These are phyloP conservation scores for Schizothorax lantsangensis DNA, from an alignment of 2,797 vertebrate species.

Conservation along the genomic window DNA sequence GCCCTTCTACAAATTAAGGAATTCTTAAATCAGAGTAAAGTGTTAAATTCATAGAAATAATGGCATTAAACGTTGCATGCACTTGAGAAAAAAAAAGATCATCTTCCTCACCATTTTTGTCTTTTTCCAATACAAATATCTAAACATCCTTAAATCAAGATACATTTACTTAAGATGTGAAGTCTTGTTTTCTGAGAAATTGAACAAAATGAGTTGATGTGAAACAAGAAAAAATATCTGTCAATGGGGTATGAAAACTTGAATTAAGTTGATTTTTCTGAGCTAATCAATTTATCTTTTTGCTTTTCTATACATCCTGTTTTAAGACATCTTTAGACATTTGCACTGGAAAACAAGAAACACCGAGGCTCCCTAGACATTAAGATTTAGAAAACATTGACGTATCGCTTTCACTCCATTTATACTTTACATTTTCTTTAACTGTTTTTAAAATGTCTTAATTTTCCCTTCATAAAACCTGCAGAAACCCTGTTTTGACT, in stretches of 20 bases:
- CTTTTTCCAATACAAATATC: neutral
- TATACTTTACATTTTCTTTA: neutral
- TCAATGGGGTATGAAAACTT: neutral
- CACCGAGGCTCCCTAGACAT: too few species aligned
- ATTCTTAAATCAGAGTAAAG: neutral
- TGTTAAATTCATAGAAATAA: neutral
- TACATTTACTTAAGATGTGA: neutral
- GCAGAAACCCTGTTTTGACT: constrained; percentile 1
- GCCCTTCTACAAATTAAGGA: neutral
- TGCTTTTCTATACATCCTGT: neutral
- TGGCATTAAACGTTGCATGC: neutral
- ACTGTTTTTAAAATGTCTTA: neutral
- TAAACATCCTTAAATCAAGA: neutral
- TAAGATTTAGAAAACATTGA: too few species aligned
- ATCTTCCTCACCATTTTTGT: neutral
- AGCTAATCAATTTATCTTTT: neutral
- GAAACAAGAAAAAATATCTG: neutral
- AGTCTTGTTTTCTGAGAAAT: too few species aligned
- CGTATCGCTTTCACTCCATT: neutral
- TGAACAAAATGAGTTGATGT: neutral
- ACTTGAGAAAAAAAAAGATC: too few species aligned
- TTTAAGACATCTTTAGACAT: neutral
- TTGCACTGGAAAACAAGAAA: neutral
- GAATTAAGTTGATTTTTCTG: neutral
- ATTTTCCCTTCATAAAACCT: neutral